A percentile compares a stretch with the other conserved stretches of the same genome.
Conservation (phyloP, 64 coral and sea anemone species). For the Acropora yongei region DNA sequence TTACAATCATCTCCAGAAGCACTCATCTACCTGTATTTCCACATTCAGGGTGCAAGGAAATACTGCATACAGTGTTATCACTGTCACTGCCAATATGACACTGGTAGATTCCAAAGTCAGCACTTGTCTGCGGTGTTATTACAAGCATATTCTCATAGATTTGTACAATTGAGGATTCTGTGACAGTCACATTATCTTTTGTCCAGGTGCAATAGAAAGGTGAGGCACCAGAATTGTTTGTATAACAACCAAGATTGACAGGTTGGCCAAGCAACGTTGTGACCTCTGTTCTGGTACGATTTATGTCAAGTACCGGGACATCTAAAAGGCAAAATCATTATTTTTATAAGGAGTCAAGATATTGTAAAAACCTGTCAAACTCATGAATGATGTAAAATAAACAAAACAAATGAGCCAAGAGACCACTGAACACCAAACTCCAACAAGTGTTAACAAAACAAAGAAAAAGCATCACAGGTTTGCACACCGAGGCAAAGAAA, state of each 20-base stretch:
- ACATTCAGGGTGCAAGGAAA: background rate
- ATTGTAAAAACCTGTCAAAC: too few relatives aligned
- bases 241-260: constrained; percentile 52
- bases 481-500: too few relatives aligned
- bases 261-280: background rate
- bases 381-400: too few relatives aligned
- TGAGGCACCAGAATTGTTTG: background rate
- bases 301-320: background rate
- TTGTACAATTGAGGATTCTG: background rate
- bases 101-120: constrained; percentile 47
- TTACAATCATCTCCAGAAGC: too few relatives aligned
- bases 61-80: background rate
- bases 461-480: too few relatives aligned
- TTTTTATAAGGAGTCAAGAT: too few relatives aligned
- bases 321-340: background rate
- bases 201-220: constrained; percentile 19
- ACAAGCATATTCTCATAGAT: constrained; percentile 18
- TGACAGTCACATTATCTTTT: constrained; percentile 32
- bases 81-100: constrained; percentile 20
- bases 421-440: too few relatives aligned
- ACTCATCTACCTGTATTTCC: background rate
- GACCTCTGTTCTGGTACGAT: background rate
- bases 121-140: background rate
- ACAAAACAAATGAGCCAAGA: too few relatives aligned
- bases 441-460: too few relatives aligned